Conservation (phyloP, 2,113 vertebrate genomes). For the Hiodon tergisus region DNA sequence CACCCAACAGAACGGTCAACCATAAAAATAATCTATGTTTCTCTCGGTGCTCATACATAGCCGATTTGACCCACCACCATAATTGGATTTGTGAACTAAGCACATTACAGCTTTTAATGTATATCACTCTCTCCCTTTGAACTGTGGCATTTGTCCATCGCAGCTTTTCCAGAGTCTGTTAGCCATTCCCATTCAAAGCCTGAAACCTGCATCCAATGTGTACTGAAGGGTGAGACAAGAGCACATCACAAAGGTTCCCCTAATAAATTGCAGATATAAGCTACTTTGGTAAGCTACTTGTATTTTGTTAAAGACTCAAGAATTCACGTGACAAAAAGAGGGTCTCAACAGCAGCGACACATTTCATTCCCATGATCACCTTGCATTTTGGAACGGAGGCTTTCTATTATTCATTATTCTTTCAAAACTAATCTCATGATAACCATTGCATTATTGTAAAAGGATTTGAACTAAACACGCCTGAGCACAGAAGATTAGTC, state of each 20-base stretch:
- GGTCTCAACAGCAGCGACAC: too few species aligned
- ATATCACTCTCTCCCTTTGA: neutral
- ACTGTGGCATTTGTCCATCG: neutral
- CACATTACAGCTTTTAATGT: neutral
- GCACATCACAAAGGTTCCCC: neutral
- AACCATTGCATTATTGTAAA: neutral
- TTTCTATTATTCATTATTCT: neutral
- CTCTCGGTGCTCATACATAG: neutral
- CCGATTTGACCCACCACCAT: neutral
- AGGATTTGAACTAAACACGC: neutral
- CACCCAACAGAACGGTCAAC: neutral
- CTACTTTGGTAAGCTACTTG: neutral
- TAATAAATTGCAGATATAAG: neutral
- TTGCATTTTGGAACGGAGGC: neutral
- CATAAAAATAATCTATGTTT: neutral
- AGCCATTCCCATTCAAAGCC: neutral
- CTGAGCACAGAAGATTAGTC: constrained; percentile 1
- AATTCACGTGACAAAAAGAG: too few species aligned
- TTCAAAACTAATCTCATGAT: neutral
- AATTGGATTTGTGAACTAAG: neutral
- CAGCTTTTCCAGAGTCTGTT: neutral
- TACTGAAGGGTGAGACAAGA: neutral
- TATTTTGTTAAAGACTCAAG: too few species aligned
- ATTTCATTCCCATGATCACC: neutral
- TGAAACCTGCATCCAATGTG: neutral